Conservation (phyloP, 2,888 invertebrate genomes). For the Epinotia demarniana region DNA sequence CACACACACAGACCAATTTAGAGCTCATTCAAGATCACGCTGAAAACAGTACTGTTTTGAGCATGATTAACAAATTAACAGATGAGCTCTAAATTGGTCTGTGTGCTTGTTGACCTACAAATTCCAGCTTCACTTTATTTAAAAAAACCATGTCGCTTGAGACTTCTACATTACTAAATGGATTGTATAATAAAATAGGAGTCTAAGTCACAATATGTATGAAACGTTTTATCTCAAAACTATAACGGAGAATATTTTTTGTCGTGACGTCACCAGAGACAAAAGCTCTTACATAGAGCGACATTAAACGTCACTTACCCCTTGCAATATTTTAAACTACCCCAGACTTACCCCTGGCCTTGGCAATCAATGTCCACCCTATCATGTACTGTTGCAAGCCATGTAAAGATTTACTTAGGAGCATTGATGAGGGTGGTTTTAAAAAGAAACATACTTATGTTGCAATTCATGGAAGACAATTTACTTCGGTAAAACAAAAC, state of each 20-base stretch:
- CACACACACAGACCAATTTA: not conserved
- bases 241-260: conserved; percentile 10
- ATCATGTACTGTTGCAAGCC: conserved; percentile 72
- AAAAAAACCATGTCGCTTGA: too few relatives aligned
- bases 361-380: conserved; percentile 57
- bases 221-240: not conserved
- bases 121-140: too few relatives aligned
- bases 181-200: too few relatives aligned
- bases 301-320: conserved; percentile 59
- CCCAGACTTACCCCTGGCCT: conserved; percentile 59
- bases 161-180: too few relatives aligned
- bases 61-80: too few relatives aligned
- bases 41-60: not conserved
- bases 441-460: conserved; percentile 5
- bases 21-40: not conserved
- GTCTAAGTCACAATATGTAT: not conserved
- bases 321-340: conserved; percentile 79
- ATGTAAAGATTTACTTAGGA: conserved; percentile 38
- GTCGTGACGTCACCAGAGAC: conserved; percentile 28
- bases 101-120: too few relatives aligned
- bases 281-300: conserved; percentile 40
- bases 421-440: conserved; percentile 16
- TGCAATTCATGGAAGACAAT: not conserved
- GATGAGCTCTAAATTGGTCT: too few relatives aligned
- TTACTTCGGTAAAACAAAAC: too few relatives aligned